Evolutionary conservation across 1,140 invertebrate species (phyloP).

Genomic region (Aphis craccivora): DNA sequence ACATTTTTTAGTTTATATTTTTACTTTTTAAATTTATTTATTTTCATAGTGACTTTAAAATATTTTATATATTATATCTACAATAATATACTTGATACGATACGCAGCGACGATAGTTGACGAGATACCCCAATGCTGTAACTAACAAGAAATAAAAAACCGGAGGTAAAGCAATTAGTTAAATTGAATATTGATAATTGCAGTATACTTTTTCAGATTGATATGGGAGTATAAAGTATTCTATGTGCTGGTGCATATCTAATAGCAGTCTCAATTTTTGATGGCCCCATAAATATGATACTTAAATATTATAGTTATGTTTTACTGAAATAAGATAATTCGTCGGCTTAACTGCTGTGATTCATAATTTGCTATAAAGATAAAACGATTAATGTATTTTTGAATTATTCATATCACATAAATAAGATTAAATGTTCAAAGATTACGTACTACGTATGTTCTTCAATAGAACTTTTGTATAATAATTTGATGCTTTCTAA

Average conservation of each 20-base stretch:
- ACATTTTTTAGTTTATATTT: not conserved
- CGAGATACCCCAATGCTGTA: not conserved
- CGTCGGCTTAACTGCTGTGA: not conserved
- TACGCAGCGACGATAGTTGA: not conserved
- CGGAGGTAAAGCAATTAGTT: not conserved
- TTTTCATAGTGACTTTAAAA: too few species aligned
- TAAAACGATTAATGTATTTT: not conserved
- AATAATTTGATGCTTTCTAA: not conserved
- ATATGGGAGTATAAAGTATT: not conserved
- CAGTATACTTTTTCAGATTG: not conserved
- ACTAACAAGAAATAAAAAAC: not conserved
- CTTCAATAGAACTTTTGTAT: not conserved
- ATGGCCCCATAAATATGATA: not conserved
- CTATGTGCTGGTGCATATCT: not conserved
- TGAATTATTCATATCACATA: not conserved
- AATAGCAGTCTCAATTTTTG: not conserved
- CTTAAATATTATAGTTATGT: not conserved
- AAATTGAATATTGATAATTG: not conserved
- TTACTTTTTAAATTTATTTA: too few species aligned
- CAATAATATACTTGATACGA: not conserved
- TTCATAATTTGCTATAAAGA: not conserved
- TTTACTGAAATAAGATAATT: not conserved
- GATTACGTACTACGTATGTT: not conserved
- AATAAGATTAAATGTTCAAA: not conserved
- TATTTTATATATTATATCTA: not conserved